Base-by-base conservation (phyloP, 2,888 invertebrate species). In the Salticus scenicus region DNA sequence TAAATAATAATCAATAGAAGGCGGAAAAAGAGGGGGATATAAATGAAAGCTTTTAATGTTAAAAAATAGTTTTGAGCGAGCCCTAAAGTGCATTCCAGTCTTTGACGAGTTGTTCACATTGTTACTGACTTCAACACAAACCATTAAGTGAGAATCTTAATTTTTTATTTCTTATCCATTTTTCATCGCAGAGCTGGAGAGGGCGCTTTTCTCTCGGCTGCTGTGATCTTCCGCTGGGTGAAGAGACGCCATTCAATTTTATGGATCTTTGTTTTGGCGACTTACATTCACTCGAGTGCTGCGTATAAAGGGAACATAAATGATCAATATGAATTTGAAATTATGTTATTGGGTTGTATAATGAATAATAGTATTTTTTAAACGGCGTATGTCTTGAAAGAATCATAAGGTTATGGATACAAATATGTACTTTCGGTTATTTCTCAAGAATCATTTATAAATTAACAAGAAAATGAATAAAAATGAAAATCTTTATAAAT, bases 1-100 rank as follows among this genome's bases (percentile, higher is more conserved):
- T 30, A 0, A 51, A 30, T 14, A 27, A 28, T 8, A 72, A 72
- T 4, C 17, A 64, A 20, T 5, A 24, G 24, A 17, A 57, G 5
- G 57, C 24, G 24, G 24, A 57, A n/a, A 57, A 47, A 47, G 2
- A 4, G 24, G 57, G 24, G 41, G 24, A 67, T 5, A 30, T 20
- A 66, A 66, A 28, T 30, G 4, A 14, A 30, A 66, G 37, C 47
- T 41, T 80, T 79, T 66, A 64, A 79, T 69, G 64, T 42, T 41
- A 63, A 72, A 76, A 76, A 67, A 71, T n/a, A 83, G 77, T 84
- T 51, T 72, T 57, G 83, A 77, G 76, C 83, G 73, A 33, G 42
- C 71, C 66, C 76, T 66, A 7, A 76, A 76, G 66, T 66, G 30
- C 24, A 57, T 63, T 57, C 47, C 83, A 71, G 57, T 77, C 77